Evolutionary conservation across 2,888 invertebrate species (phyloP).

Genomic region (Morpho achilles): DNA sequence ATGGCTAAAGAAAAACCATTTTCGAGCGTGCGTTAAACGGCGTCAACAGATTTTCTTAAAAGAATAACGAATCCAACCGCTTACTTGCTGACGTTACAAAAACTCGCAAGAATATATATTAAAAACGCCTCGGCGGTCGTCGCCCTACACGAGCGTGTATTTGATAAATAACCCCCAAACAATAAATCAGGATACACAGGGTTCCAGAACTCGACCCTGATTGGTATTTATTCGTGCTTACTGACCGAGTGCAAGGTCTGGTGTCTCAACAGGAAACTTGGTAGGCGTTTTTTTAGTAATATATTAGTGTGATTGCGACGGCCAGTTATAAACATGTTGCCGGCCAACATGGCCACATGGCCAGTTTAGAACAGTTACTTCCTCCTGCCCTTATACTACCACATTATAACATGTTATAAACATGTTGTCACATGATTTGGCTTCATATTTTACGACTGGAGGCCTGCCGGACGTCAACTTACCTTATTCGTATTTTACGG

Average conservation of each 20-base stretch:
- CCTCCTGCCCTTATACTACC: no score
- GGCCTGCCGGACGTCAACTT: no score
- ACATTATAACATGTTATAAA: no score
- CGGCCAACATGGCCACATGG: no score
- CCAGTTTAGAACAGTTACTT: no score
- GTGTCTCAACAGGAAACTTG: constrained; percentile 3
- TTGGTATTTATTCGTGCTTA: constrained; percentile 37
- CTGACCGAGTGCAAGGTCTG: constrained; percentile 42
- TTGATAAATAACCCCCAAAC: constrained; percentile 62
- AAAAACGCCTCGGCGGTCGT: constrained; percentile 31
- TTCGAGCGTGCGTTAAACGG: constrained; percentile 35
- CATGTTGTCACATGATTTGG: no score
- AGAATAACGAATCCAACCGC: constrained; percentile 42
- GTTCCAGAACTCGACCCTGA: constrained; percentile 28
- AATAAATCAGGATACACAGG: constrained; percentile 51
- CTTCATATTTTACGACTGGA: no score
- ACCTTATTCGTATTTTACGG: no score
- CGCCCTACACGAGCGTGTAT: constrained; percentile 42
- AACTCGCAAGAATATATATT: constrained; percentile 43
- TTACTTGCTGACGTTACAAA: constrained; percentile 60
- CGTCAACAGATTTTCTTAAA: constrained; percentile 49
- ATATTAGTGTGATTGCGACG: no score
- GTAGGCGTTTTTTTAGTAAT: not conserved
- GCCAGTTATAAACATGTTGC: no score
- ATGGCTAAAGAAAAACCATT: constrained; percentile 35